These are phyloP conservation scores for Phalanger gymnotis DNA, from an alignment of 2,797 vertebrate species.

Conservation along the genomic window DNA sequence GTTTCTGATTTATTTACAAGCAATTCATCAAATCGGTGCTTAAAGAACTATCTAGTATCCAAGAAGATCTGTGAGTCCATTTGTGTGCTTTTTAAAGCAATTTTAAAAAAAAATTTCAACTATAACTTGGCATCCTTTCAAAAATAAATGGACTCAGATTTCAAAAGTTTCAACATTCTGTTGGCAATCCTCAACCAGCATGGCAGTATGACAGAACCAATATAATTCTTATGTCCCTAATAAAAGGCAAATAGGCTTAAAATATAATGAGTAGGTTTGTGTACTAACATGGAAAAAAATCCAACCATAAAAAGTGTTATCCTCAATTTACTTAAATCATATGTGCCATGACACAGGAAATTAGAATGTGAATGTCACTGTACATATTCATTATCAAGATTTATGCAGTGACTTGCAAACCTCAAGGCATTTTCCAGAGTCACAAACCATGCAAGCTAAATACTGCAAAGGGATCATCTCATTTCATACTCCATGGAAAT, in stretches of 20 bases:
- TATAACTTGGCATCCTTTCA: constrained; percentile 13
- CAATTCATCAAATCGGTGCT: background rate
- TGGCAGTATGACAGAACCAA: background rate
- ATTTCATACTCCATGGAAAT: constrained; percentile 60
- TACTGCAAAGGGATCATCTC: constrained; percentile 52
- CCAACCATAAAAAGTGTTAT: constrained; percentile 42
- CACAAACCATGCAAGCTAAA: constrained; percentile 58
- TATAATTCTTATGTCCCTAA: background rate
- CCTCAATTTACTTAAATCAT: constrained; percentile 51
- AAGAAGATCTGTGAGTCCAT: background rate
- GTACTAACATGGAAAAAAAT: constrained; percentile 25
- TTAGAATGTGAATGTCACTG: constrained; percentile 41
- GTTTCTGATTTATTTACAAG: background rate
- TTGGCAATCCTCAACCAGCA: constrained; percentile 29
- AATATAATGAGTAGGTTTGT: constrained; percentile 25
- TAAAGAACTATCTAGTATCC: constrained; percentile 35
- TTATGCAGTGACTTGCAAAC: constrained; percentile 66
- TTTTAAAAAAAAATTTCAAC: background rate
- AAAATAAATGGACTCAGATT: constrained; percentile 27
- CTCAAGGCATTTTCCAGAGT: constrained; percentile 62
- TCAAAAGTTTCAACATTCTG: constrained; percentile 14
- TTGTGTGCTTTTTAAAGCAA: constrained; percentile 28
- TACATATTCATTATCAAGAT: constrained; percentile 60
- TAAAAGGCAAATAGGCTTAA: constrained; percentile 14
- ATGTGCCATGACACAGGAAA: constrained; percentile 10